Evolutionary conservation across 2,797 vertebrate species (phyloP).

Genomic region (Sylvilagus floridanus): DNA sequence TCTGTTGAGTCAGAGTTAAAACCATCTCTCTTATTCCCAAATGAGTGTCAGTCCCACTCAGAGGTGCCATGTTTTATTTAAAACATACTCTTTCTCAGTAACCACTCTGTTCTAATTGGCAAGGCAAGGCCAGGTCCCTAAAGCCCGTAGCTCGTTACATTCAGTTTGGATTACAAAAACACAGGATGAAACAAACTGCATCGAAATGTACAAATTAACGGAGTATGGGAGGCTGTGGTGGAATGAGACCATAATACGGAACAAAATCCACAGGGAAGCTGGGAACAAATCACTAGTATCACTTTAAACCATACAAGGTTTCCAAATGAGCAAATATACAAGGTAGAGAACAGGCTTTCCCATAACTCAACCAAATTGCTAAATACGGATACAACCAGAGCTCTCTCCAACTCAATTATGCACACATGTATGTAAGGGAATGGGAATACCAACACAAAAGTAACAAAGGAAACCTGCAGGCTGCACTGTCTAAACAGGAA

Average conservation of each 20-base stretch:
- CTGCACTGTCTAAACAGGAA: conserved; percentile 72
- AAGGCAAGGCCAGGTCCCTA: conserved; percentile 89
- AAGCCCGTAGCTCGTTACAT: conserved; percentile 90
- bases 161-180: conserved; percentile 91
- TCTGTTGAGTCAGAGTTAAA: conserved; percentile 85
- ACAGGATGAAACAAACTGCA: conserved; percentile 90
- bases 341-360: conserved; percentile 80
- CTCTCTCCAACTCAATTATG: conserved; percentile 66
- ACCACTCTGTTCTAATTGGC: conserved; percentile 91
- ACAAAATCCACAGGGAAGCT: conserved; percentile 86
- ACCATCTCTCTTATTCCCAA: conserved; percentile 80
- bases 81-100: conserved; percentile 89
- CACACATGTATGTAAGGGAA: conserved; percentile 72
- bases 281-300: conserved; percentile 87
- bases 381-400: conserved; percentile 75
- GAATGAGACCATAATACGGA: conserved; percentile 89
- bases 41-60: conserved; percentile 81
- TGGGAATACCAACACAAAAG: conserved; percentile 66
- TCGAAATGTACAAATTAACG: conserved; percentile 90
- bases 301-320: conserved; percentile 85
- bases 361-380: conserved; percentile 86
- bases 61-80: conserved; percentile 91
- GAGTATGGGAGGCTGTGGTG: conserved; percentile 84
- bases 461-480: conserved; percentile 81
- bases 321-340: conserved; percentile 87